A percentile compares a stretch with the other conserved stretches of the same genome.
Evolutionary conservation across 2,797 vertebrate species (phyloP).

Genomic region (Percopsis omiscomaycus): DNA sequence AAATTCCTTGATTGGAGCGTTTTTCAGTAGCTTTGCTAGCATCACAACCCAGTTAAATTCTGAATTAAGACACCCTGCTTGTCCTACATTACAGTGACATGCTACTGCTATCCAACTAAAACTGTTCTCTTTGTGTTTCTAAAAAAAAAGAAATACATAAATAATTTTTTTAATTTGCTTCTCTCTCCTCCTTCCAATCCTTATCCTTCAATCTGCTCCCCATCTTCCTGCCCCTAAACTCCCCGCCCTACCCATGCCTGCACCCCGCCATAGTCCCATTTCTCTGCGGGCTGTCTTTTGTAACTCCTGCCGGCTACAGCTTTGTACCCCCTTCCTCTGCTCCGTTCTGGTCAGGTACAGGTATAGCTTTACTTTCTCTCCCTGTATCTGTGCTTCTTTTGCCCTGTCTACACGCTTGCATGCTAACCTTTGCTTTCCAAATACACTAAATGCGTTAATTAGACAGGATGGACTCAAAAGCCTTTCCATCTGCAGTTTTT

Average conservation of each 20-base stretch:
- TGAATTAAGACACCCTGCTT: no score
- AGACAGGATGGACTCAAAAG: no score
- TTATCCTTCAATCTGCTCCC: conserved; percentile 47
- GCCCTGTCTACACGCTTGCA: conserved; percentile 55
- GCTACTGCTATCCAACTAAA: conserved; percentile 6
- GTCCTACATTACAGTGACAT: no score
- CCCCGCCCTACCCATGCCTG: conserved; percentile 35
- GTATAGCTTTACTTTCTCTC: conserved; percentile 65
- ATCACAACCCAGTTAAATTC: no score
- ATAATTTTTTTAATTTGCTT: conserved; percentile 81
- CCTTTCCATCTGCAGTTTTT: no score
- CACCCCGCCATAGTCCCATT: conserved; percentile 86
- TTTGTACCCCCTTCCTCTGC: conserved; percentile 96
- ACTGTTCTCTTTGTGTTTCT: conserved; percentile 38
- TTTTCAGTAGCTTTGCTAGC: no score
- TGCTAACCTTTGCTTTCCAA: no score
- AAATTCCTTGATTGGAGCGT: no score
- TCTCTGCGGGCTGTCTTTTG: conserved; percentile 96
- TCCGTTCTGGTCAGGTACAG: conserved; percentile 99
- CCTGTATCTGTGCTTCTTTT: conserved; percentile 19
- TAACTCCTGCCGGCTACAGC: conserved; percentile 95
- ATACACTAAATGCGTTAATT: no score
- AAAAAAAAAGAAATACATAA: conserved; percentile 59
- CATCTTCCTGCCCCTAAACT: conserved; percentile 77
- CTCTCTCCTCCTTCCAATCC: conserved; percentile 73